phyloP scores from a whole-genome alignment of 2,888 invertebrate species.

The Alcis repandata region DNA sequence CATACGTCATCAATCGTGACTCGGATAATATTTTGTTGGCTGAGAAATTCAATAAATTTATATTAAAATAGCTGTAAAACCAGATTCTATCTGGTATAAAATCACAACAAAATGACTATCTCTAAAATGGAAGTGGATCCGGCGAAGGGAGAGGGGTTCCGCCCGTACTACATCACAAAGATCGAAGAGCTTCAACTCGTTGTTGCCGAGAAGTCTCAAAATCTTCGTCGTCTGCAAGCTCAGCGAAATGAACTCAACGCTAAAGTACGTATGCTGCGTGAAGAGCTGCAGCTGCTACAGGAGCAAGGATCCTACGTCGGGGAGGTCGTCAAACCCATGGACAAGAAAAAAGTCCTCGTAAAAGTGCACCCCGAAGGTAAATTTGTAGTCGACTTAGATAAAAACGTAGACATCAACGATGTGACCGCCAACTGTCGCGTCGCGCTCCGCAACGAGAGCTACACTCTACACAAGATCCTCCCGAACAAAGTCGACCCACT shows the following conservation, averaged over 20 bases:
- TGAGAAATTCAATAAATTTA: not conserved
- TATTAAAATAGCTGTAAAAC: not conserved
- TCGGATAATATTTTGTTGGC: conserved; percentile 41
- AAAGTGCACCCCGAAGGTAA: conserved; percentile 99
- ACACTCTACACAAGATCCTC: conserved; percentile 98
- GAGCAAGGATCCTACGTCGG: conserved; percentile 99
- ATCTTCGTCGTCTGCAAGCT: conserved; percentile 97
- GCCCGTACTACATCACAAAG: conserved; percentile 98
- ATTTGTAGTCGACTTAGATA: conserved; percentile 99
- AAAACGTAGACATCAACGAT: conserved; percentile 99
- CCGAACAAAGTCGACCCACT: conserved; percentile 99
- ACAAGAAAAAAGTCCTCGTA: conserved; percentile 99
- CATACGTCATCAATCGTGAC: conserved; percentile 59
- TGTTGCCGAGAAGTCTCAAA: conserved; percentile 99
- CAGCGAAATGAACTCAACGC: conserved; percentile 99
- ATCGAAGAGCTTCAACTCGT: conserved; percentile 98
- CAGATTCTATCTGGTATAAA: conserved; percentile 43
- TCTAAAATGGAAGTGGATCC: conserved; percentile 91
- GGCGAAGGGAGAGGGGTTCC: conserved; percentile 94
- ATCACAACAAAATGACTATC: conserved; percentile 69
- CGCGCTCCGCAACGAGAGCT: conserved; percentile 98
- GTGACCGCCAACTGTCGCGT: conserved; percentile 99
- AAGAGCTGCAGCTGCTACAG: conserved; percentile 97
- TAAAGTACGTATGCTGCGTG: conserved; percentile 99
- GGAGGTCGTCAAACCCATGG: conserved; percentile 99